A percentile compares a stretch with the other conserved stretches of the same genome.
Conservation (phyloP, 2,888 invertebrate species). For the Epiblema foenella region DNA sequence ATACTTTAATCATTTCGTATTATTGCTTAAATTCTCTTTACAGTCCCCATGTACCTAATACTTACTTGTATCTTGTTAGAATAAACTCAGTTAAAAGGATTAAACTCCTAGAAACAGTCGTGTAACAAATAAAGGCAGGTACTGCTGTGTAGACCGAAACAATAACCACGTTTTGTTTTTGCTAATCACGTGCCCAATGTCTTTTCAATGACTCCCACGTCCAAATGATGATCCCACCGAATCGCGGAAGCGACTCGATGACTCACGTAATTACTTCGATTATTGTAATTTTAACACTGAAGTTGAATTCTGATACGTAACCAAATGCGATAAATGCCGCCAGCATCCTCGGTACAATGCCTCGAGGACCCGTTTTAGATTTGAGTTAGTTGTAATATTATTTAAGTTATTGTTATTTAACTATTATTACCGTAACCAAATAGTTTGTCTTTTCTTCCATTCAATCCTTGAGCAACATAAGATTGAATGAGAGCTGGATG, state of each 20-base stretch:
- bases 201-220: constrained; percentile 51
- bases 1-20: not conserved
- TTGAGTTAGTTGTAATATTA: too few relatives aligned
- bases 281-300: constrained; percentile 39
- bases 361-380: too few relatives aligned
- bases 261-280: constrained; percentile 46
- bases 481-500: constrained; percentile 14
- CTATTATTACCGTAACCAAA: too few relatives aligned
- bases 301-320: constrained; percentile 21
- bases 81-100: not conserved
- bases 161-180: constrained; percentile 16
- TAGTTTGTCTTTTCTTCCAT: not conserved
- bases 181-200: constrained; percentile 36
- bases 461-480: constrained; percentile 1
- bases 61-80: not conserved
- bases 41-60: not conserved
- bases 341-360: too few relatives aligned
- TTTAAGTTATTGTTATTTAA: too few relatives aligned
- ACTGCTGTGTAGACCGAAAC: not conserved
- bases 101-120: not conserved
- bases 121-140: not conserved
- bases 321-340: too few relatives aligned
- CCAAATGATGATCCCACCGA: constrained; percentile 45
- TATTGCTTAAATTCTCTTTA: not conserved
- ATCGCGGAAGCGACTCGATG: constrained; percentile 48